These are phyloP conservation scores for Pseudopipra pipra DNA, from an alignment of 2,113 vertebrate species.

Conservation along the genomic window DNA sequence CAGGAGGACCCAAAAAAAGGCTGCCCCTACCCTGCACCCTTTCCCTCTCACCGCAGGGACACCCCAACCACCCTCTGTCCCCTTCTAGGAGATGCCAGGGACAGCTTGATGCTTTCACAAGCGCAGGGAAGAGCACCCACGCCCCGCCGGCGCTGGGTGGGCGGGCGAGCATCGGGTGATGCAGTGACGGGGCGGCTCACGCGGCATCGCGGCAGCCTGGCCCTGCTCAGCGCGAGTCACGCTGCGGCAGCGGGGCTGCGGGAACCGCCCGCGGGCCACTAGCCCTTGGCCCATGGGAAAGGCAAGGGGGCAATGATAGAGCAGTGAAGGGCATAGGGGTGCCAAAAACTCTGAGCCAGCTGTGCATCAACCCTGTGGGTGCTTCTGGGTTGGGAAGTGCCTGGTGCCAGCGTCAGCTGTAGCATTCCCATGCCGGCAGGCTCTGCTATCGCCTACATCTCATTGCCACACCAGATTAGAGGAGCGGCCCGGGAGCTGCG, in stretches of 20 bases:
- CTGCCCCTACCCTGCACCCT: not conserved
- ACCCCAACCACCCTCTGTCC: not conserved
- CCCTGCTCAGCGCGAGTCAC: constrained; percentile 28
- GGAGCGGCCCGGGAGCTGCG: not conserved
- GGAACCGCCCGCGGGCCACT: not conserved
- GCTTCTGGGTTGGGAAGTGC: not conserved
- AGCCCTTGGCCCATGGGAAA: not conserved
- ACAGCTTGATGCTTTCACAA: not conserved
- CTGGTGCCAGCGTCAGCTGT: not conserved
- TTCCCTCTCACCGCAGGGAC: not conserved
- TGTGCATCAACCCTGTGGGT: accelerated
- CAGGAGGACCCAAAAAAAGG: not conserved
- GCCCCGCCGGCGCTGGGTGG: not conserved
- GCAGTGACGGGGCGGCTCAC: constrained; percentile 53
- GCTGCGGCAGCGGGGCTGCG: constrained; percentile 29
- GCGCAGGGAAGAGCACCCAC: constrained; percentile 32
- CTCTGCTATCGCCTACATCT: not conserved
- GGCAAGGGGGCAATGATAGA: not conserved
- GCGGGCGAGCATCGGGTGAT: constrained; percentile 50
- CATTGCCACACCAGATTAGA: accelerated
- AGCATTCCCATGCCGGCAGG: not conserved
- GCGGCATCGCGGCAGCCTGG: constrained; percentile 22
- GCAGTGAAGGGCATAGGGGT: accelerated
- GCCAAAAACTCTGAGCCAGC: not conserved
- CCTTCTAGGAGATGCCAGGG: not conserved